Base-by-base conservation (phyloP, 1,140 invertebrate species). In the Hyles vespertilio region DNA sequence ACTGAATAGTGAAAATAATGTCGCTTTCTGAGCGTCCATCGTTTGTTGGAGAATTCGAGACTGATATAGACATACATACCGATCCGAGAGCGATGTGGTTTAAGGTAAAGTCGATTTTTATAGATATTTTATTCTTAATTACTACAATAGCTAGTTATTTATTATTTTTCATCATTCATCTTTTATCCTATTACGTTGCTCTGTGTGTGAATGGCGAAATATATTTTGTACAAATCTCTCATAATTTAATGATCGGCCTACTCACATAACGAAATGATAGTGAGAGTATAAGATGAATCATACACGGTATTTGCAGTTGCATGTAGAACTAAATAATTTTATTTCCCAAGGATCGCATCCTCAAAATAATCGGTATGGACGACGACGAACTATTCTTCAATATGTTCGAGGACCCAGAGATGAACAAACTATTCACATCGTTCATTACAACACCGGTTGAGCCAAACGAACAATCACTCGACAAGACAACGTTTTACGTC, bases 321-420 rank as follows among this genome's bases (percentile, higher is more conserved):
- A 22, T 22, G 2, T 22, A 22, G 22, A 1, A 5, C 36, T 1
- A 40, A 40, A 40, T 40, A 5, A 5, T 40, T 2, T 40, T 40
- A 2, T 40, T 40, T 8, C 4, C 36, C 4, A 40, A 84, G 61
- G 71, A 86, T 6, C 65, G 81, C 2, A 74, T 87, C 2, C 67
- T 84, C 0, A 50, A 68, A 0, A 79, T 69, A 55, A 81, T 83
- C 8, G 84, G 82, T 1, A 74, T 81, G 56, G 63, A 81, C 33
- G 84, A 88, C 48, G 84, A 84, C 3, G 81, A 85, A 3, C 54
- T 88, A 22, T 85, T 87, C 67, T 87, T 85, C 46, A 72, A 74
- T 45, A 84, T 88, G 79, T 43, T 88, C 0, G 77, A 83, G 5
- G 74, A 77, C 52, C 62, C 22, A 6, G 77, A 81, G 3, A 56